Evolutionary conservation across 1,140 invertebrate genomes (phyloP), one percentile per base, ranked within the genome.

Genomic region (Euwallacea fornicatus): DNA sequence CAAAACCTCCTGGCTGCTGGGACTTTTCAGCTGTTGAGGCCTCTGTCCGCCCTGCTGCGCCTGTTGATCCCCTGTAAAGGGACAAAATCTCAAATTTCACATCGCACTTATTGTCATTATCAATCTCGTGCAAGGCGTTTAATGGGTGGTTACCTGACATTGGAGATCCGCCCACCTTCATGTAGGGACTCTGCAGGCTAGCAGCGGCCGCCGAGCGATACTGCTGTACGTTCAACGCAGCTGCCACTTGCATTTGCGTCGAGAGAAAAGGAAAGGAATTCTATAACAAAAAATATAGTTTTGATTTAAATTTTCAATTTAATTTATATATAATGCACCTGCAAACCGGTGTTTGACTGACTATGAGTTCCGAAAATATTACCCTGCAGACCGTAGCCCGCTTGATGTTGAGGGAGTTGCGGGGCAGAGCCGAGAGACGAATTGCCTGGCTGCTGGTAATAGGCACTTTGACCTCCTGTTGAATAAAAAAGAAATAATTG

Each of bases 1-100:
- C 6, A 81, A 70, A 7, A 78, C 78, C 66, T 81, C 80, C 66
- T 81, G 79, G 47, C 75, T 79, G 21, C 78, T 77, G 53, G 80
- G 79, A 68, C 79, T 81, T 64, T 81, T 81, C 58, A 81, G 62
- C 68, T 81, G 79, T 64, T 81, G 80, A 16, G 78, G 75, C 42
- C 79, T 73, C 9, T 74, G 72, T 47, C 61, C 72, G 67, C 42
- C 47, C 10, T 64, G 68, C 42, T 70, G 60, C 8, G 11, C 50
- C 54, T 65, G 54, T 50, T 59, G 69, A 59, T 66, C 63, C 61
- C 74, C 73, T 68, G 74, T 63, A 46, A 69, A 58, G 9, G 65
- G 60, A 3, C 59, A 60, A 68, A 59, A 68, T 68, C 56, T 47
- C 16, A 60, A 44, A 46, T 68, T 68, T 60, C 21, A 44, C 55